phyloP scores from a whole-genome alignment of 2,113 vertebrate species.

The Gnathonemus echidnorhynchus region DNA sequence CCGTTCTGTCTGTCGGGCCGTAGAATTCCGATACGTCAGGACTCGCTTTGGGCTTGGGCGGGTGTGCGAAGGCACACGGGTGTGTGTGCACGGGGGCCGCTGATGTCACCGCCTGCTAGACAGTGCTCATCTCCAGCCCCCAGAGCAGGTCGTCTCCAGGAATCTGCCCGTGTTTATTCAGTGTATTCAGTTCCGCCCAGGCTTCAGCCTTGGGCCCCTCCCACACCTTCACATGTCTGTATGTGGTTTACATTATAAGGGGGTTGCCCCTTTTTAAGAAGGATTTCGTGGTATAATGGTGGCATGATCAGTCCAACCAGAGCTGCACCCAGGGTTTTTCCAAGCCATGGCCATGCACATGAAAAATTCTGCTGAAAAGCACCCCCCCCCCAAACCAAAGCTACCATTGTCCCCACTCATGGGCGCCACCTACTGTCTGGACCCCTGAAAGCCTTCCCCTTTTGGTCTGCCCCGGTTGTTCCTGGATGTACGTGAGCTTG shows the following conservation, averaged over 20 bases:
- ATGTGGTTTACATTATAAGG: neutral
- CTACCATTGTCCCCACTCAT: neutral
- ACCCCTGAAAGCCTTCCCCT: neutral
- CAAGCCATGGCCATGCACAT: no score
- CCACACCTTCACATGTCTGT: neutral
- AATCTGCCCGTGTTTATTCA: neutral
- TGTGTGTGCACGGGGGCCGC: neutral
- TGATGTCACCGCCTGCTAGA: neutral
- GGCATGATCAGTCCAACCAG: neutral
- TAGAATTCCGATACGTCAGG: neutral
- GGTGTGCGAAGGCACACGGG: neutral
- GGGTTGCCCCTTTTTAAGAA: neutral
- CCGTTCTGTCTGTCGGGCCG: neutral
- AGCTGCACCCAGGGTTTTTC: no score
- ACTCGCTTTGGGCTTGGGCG: neutral
- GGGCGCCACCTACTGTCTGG: neutral
- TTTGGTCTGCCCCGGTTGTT: neutral
- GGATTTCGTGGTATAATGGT: neutral
- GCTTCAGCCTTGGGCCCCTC: neutral
- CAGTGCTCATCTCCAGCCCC: neutral
- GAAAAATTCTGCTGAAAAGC: neutral
- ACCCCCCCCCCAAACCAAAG: neutral
- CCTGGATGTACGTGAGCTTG: neutral
- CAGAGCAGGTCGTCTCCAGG: neutral
- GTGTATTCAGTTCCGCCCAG: neutral